Conservation (phyloP, 2,888 invertebrate genomes). For the Tenodera sinensis region DNA sequence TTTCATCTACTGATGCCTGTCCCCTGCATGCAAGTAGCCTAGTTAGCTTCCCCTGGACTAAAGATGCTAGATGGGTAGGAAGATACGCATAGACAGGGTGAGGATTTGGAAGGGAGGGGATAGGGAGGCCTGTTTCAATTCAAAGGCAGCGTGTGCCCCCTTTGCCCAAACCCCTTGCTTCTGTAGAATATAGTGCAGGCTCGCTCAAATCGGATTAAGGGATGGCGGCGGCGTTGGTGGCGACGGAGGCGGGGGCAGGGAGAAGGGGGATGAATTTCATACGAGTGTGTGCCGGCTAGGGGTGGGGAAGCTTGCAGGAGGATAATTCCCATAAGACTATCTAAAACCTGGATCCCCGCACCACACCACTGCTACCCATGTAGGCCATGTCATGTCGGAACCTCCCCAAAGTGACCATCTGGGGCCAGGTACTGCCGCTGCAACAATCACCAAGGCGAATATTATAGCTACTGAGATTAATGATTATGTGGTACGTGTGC, state of each 20-base stretch:
- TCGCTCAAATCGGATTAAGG: conserved; percentile 33
- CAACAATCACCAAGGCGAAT: not conserved
- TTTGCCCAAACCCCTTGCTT: not conserved
- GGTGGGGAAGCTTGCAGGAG: conserved; percentile 23
- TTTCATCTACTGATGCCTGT: not conserved
- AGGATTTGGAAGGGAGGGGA: conserved; percentile 10
- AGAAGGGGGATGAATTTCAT: conserved; percentile 31
- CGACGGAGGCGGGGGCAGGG: conserved; percentile 4
- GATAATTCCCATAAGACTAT: conserved; percentile 31
- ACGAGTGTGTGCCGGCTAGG: conserved; percentile 16
- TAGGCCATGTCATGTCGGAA: conserved; percentile 3
- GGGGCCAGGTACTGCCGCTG: not conserved
- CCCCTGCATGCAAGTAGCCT: not conserved
- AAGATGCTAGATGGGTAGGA: conserved; percentile 12
- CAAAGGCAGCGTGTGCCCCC: conserved; percentile 15
- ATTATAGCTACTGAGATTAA: not conserved
- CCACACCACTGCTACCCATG: not conserved
- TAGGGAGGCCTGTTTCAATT: conserved; percentile 23
- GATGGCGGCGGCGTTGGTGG: conserved; percentile 4
- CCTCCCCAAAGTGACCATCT: conserved; percentile 3
- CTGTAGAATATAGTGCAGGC: conserved; percentile 22
- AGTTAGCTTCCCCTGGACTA: not conserved
- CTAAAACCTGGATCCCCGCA: conserved; percentile 22
- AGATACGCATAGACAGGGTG: conserved; percentile 11
- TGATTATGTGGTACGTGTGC: not conserved